phyloP scores from a whole-genome alignment of 2,888 invertebrate genomes.

The Stratiomys singularior region DNA sequence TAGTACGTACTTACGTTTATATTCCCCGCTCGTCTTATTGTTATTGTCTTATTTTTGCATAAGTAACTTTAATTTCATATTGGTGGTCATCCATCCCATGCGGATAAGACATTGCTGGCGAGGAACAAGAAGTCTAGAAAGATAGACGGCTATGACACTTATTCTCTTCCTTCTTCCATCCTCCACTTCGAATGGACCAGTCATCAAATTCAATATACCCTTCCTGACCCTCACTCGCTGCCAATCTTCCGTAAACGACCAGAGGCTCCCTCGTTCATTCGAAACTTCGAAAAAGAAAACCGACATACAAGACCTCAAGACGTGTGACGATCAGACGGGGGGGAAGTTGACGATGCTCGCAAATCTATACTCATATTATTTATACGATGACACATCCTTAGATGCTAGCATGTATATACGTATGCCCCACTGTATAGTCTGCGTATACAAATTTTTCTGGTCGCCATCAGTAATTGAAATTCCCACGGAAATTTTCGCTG shows the following conservation, averaged over 20 bases:
- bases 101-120: constrained; percentile 16
- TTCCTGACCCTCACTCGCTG: constrained; percentile 13
- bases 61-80: constrained; percentile 34
- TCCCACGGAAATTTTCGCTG: constrained; percentile 44
- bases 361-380: neutral
- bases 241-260: no score
- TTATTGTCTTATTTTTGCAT: constrained; percentile 15
- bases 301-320: no score
- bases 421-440: neutral
- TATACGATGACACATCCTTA: neutral
- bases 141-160: neutral
- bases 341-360: neutral
- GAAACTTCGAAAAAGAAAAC: no score
- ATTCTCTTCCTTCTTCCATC: neutral
- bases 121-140: neutral
- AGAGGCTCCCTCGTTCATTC: no score
- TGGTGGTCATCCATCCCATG: constrained; percentile 18
- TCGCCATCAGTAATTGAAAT: constrained; percentile 44
- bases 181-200: neutral
- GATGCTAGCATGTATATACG: neutral
- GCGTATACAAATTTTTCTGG: constrained; percentile 29
- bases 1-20: neutral
- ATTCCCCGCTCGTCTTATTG: neutral
- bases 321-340: no score
- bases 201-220: constrained; percentile 19